Conservation (phyloP, 2,797 vertebrate genomes). For the Ptychadena robeensis region DNA sequence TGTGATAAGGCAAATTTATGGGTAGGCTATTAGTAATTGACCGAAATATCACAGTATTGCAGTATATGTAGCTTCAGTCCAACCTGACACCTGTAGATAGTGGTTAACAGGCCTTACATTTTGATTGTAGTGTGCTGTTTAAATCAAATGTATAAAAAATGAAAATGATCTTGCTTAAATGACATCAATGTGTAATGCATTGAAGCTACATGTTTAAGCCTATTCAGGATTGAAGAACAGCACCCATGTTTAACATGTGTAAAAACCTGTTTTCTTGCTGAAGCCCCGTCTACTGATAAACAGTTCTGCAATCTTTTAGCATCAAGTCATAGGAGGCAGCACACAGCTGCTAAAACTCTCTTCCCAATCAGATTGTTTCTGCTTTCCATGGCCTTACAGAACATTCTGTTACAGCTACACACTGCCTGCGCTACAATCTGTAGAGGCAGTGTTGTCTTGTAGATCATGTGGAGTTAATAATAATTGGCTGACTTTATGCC, state of each 20-base stretch:
- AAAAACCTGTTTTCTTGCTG: constrained; percentile 46
- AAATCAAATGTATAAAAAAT: no score
- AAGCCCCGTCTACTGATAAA: constrained; percentile 60
- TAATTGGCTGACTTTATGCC: no score
- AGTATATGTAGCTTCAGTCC: neutral
- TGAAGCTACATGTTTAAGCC: neutral
- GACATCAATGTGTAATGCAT: neutral
- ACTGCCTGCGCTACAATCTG: constrained; percentile 13
- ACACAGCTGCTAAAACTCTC: constrained; percentile 67
- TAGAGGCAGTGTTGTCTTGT: neutral
- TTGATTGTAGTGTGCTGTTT: neutral
- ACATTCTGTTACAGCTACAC: constrained; percentile 54
- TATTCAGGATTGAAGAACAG: neutral
- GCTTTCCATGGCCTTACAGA: constrained; percentile 47
- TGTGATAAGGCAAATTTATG: constrained; percentile 1
- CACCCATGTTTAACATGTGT: constrained; percentile 34
- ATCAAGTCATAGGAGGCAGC: constrained; percentile 73
- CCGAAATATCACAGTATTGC: neutral
- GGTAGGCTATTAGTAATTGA: neutral
- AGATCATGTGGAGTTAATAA: no score
- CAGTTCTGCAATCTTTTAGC: constrained; percentile 73
- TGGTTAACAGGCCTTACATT: neutral
- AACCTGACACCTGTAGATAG: neutral
- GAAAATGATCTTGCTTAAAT: neutral
- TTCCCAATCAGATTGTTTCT: constrained; percentile 55